Evolutionary conservation across 2,888 invertebrate species (phyloP).

Genomic region (Macrosiphum euphorbiae): DNA sequence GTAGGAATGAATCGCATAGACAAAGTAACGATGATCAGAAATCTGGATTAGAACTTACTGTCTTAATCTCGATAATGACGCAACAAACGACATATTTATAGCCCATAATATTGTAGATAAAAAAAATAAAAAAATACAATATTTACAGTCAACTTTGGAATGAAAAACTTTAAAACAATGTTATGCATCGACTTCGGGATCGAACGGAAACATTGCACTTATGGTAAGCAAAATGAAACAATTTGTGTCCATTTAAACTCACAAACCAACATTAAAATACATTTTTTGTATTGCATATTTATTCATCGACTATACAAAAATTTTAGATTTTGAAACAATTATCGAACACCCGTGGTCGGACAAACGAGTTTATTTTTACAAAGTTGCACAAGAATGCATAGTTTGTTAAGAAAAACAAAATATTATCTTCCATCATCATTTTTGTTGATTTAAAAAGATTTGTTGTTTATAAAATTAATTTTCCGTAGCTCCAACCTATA

Average conservation of each 20-base stretch:
- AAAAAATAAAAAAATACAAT: background rate
- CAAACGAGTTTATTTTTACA: background rate
- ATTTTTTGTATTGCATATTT: background rate
- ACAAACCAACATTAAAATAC: background rate
- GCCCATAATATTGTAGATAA: background rate
- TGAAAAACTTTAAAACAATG: background rate
- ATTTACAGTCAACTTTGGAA: background rate
- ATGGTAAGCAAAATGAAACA: background rate
- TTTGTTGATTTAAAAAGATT: background rate
- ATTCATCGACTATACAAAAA: background rate
- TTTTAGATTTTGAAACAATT: background rate
- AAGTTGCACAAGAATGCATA: background rate
- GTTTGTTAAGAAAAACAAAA: background rate
- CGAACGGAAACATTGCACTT: background rate
- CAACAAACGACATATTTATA: background rate
- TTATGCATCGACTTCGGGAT: background rate
- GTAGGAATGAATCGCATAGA: background rate
- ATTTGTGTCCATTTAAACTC: background rate
- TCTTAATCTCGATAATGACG: background rate
- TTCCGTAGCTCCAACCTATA: background rate
- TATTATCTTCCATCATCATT: background rate
- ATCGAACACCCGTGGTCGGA: background rate
- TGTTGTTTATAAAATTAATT: background rate
- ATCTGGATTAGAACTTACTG: background rate
- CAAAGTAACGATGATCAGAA: background rate